Percentiles rank a stretch among this genome's conserved stretches.
Evolutionary conservation across 1,140 invertebrate species (phyloP).

Genomic region (Rhynchophorus ferrugineus): DNA sequence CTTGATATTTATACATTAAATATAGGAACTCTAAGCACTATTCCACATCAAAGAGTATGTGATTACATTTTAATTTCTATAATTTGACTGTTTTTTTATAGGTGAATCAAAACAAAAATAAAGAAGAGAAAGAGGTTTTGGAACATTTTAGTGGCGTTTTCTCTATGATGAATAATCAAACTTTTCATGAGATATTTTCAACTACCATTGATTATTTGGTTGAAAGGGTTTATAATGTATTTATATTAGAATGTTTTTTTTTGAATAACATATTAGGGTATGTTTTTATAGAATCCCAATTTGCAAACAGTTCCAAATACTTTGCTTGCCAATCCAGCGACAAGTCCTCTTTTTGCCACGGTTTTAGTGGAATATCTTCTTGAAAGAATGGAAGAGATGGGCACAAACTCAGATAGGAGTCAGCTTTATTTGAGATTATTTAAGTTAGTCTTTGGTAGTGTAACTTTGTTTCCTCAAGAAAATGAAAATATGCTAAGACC

Average conservation of each 20-base stretch:
- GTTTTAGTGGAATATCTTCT: slow-evolving; percentile 93
- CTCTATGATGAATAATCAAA: slow-evolving; percentile 90
- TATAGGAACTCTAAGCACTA: slow-evolving; percentile 43
- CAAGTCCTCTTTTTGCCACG: slow-evolving; percentile 93
- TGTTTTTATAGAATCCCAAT: slow-evolving; percentile 59
- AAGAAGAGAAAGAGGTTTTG: slow-evolving; percentile 95
- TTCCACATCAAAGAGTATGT: slow-evolving; percentile 28
- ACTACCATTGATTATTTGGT: slow-evolving; percentile 93
- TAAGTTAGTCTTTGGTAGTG: slow-evolving; percentile 95
- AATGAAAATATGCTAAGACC: slow-evolving; percentile 97
- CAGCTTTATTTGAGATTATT: slow-evolving; percentile 92
- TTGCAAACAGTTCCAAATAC: slow-evolving; percentile 95
- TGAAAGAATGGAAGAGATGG: slow-evolving; percentile 96
- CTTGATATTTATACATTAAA: slow-evolving; percentile 84
- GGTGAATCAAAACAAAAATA: slow-evolving; percentile 62
- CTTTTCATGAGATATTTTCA: slow-evolving; percentile 93
- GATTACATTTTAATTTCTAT: not conserved
- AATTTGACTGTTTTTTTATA: not conserved
- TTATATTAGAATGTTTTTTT: not conserved
- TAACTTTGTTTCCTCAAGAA: slow-evolving; percentile 88
- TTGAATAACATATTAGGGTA: slow-evolving; percentile 30
- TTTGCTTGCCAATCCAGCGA: slow-evolving; percentile 86
- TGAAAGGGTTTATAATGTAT: slow-evolving; percentile 68
- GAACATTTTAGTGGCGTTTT: slow-evolving; percentile 97
- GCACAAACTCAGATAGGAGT: slow-evolving; percentile 87